Evolutionary conservation across 2,888 invertebrate species (phyloP).

Genomic region (Lottia gigantea): DNA sequence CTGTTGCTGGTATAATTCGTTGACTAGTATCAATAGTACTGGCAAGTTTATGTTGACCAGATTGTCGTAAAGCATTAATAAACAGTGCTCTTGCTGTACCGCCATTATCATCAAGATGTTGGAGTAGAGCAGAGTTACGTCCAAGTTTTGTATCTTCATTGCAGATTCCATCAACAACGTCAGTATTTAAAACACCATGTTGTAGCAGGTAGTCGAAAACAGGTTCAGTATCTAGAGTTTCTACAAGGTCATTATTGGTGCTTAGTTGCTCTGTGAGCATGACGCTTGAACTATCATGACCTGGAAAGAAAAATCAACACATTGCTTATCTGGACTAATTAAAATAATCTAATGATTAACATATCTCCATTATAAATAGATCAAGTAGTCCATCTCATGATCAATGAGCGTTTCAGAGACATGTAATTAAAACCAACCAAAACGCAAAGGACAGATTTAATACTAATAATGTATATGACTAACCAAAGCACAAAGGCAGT

Average conservation of each 20-base stretch:
- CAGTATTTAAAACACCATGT: slow-evolving; percentile 58
- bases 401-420: too few relatives aligned
- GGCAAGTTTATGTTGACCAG: slow-evolving; percentile 64
- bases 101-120: slow-evolving; percentile 57
- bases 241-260: slow-evolving; percentile 55
- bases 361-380: too few relatives aligned
- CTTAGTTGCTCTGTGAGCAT: slow-evolving; percentile 37
- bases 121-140: slow-evolving; percentile 56
- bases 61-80: slow-evolving; percentile 64
- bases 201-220: slow-evolving; percentile 64
- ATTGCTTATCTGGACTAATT: too few relatives aligned
- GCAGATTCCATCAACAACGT: slow-evolving; percentile 43
- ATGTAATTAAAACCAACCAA: too few relatives aligned
- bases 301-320: slow-evolving; percentile 11
- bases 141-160: slow-evolving; percentile 40
- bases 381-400: too few relatives aligned
- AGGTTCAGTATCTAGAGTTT: slow-evolving; percentile 61
- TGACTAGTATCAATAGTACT: slow-evolving; percentile 56
- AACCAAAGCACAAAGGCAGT: too few relatives aligned
- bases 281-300: slow-evolving; percentile 24
- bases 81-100: slow-evolving; percentile 58
- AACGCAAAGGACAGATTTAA: too few relatives aligned
- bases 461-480: too few relatives aligned
- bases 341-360: too few relatives aligned
- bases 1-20: slow-evolving; percentile 57